Conservation (phyloP, 2,113 vertebrate genomes). For the Laticauda laticaudata region DNA sequence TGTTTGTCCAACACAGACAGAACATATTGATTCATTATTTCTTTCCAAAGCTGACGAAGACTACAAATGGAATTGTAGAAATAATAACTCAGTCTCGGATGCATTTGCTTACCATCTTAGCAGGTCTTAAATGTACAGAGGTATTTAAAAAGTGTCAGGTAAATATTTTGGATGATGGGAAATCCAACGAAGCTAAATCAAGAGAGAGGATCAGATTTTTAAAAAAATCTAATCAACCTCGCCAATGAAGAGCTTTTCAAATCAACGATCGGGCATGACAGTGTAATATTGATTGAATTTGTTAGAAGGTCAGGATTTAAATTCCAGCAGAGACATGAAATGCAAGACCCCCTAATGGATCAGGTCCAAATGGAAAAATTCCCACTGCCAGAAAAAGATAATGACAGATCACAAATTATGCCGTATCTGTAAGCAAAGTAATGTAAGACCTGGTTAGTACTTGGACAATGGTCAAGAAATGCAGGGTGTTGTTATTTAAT, state of each 20-base stretch:
- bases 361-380: background rate
- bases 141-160: conserved; percentile 43
- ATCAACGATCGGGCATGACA: background rate
- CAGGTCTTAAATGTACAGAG: background rate
- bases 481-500: background rate
- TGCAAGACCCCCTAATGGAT: background rate
- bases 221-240: conserved; percentile 6
- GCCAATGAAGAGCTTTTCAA: background rate
- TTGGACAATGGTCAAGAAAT: background rate
- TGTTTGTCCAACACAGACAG: conserved; percentile 9
- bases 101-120: conserved; percentile 37
- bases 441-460: background rate
- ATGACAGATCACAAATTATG: background rate
- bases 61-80: conserved; percentile 39
- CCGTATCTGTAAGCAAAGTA: background rate
- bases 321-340: background rate
- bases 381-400: background rate
- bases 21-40: conserved; percentile 12
- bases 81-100: conserved; percentile 44
- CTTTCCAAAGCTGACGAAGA: conserved; percentile 11
- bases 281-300: background rate
- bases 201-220: conserved; percentile 14
- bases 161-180: conserved; percentile 34
- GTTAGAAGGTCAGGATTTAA: background rate
- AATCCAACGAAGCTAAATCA: conserved; percentile 24